These are phyloP conservation scores for Zelostemma sp. DNA, from an alignment of 1,140 invertebrate species.

Conservation along the genomic window DNA sequence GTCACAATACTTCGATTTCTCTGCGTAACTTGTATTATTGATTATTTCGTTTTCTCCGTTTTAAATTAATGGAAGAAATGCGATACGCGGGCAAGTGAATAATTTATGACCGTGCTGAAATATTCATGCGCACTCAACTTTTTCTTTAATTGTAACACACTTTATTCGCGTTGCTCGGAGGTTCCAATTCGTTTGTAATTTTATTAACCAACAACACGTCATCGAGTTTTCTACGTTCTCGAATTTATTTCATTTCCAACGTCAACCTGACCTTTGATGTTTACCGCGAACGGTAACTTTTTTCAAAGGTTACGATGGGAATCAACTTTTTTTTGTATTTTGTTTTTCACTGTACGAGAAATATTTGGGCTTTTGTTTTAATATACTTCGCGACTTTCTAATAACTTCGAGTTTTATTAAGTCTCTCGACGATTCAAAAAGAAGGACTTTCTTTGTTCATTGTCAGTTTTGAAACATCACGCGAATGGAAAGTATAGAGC, in stretches of 20 bases:
- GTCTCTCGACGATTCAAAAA: neutral
- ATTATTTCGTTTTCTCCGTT: conserved; percentile 20
- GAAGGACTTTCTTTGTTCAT: neutral
- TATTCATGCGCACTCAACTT: too few relatives aligned
- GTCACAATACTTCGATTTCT: conserved; percentile 37
- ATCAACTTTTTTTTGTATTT: neutral
- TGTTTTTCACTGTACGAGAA: neutral
- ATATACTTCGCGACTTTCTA: conserved; percentile 1
- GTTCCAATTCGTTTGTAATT: too few relatives aligned
- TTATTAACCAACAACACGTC: too few relatives aligned
- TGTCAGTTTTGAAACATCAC: neutral
- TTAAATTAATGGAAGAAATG: conserved; percentile 11
- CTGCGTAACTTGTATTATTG: conserved; percentile 34
- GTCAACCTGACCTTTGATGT: too few relatives aligned
- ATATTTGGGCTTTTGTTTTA: neutral
- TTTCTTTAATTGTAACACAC: too few relatives aligned
- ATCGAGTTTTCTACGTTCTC: too few relatives aligned
- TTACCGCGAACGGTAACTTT: too few relatives aligned
- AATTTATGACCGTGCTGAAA: neutral
- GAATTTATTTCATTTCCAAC: too few relatives aligned
- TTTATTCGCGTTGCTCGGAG: too few relatives aligned
- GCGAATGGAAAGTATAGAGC: neutral
- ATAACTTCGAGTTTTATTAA: neutral
- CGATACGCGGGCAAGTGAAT: neutral
- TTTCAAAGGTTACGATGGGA: too few relatives aligned